A percentile compares a stretch with the other conserved stretches of the same genome.
These are phyloP conservation scores for Caenorhabditis elegans DNA, from an alignment of 1,140 invertebrate species.

Conservation along the genomic window DNA sequence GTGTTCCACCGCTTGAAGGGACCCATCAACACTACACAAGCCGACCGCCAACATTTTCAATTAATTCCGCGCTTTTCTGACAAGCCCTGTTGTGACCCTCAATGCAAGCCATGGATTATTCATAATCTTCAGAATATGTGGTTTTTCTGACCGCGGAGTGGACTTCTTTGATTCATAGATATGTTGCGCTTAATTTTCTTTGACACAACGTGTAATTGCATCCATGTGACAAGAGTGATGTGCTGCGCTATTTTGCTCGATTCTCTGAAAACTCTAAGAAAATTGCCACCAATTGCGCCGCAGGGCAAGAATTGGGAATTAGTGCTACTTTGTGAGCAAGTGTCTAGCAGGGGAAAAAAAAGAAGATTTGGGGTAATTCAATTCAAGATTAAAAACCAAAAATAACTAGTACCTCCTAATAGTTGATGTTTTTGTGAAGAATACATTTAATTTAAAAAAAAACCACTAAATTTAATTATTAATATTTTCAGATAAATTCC, in stretches of 20 bases:
- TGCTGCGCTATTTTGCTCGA: background rate
- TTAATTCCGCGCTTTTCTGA: background rate
- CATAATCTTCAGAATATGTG: background rate
- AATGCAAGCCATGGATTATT: background rate
- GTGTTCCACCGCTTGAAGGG: background rate
- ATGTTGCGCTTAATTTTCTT: background rate
- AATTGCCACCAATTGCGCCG: conserved; percentile 13
- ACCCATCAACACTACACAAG: no score
- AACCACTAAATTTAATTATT: no score
- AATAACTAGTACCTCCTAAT: no score
- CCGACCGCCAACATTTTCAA: background rate
- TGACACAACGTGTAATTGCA: conserved; percentile 9
- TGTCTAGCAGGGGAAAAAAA: background rate
- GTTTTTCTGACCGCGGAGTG: background rate
- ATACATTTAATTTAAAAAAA: no score
- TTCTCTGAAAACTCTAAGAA: background rate
- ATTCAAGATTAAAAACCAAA: background rate
- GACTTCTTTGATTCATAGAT: no score
- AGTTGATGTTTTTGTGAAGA: no score
- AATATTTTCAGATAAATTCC: no score
- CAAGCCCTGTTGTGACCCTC: no score
- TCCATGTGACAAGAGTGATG: conserved; percentile 19
- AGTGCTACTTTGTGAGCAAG: background rate
- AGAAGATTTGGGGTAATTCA: background rate
- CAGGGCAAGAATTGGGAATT: background rate